Evolutionary conservation across 2,888 invertebrate species (phyloP), one percentile per base, ranked within the genome.

Genomic region (Brachycybe producta): DNA sequence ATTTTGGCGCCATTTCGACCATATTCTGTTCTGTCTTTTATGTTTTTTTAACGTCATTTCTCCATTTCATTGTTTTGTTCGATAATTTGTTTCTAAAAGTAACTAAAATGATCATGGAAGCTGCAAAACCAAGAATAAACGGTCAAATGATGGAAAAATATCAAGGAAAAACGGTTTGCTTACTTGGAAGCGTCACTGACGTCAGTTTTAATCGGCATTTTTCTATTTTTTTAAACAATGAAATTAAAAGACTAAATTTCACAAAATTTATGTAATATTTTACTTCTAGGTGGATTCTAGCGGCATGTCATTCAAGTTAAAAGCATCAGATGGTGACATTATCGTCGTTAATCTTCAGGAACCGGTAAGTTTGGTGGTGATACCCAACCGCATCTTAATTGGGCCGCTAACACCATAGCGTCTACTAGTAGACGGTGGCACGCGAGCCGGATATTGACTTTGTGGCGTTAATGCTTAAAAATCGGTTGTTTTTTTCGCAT

Each of bases 221-320:
- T n/a, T n/a, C n/a, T n/a, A n/a, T n/a, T n/a, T n/a, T n/a, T n/a
- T n/a, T n/a, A n/a, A n/a, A n/a, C n/a, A n/a, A n/a, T n/a, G n/a
- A n/a, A n/a, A n/a, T n/a, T n/a, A n/a, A 30, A n/a, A 30, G n/a
- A n/a, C 8, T 11, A n/a, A 11, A n/a, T 30, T 30, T 30, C n/a
- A 30, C n/a, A 30, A 30, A 11, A n/a, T 30, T 8, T 30, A 11
- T n/a, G n/a, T 30, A n/a, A 11, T n/a, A 30, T 30, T 30, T 11
- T 24, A 5, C 42, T 28, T 44, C 26, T 19, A 53, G 53, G 27
- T 45, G 2, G 41, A 45, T 19, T 21, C 27, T 21, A 35, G 24
- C 8, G 53, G 53, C 23, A 50, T 41, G 40, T 30, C 28, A 11
- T 53, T 53, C 30, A 44, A 44, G 24, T 30, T 53, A n/a, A 53